Evolutionary conservation across 2,797 vertebrate genomes (phyloP).

Genomic region (Tragopan temminckii): DNA sequence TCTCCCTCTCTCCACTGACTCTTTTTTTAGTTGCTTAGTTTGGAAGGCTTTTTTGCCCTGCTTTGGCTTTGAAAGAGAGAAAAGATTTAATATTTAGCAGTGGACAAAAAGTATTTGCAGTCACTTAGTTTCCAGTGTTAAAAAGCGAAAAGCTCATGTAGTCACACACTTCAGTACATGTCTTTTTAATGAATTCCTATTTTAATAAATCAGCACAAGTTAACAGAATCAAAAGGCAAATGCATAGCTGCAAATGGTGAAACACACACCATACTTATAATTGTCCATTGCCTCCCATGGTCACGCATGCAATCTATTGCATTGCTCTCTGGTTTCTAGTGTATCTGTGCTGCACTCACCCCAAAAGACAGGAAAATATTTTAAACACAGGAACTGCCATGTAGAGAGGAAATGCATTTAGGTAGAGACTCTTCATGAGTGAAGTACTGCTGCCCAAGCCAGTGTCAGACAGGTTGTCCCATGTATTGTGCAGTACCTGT

Average conservation of each 20-base stretch:
- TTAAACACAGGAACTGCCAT: background rate
- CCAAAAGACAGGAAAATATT: background rate
- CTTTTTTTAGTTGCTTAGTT: background rate
- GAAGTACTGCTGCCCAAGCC: background rate
- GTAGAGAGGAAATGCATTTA: background rate
- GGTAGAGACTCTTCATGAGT: background rate
- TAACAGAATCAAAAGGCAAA: background rate
- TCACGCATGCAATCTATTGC: background rate
- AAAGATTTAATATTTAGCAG: background rate
- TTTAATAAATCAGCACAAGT: background rate
- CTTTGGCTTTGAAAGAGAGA: background rate
- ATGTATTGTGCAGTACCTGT: background rate
- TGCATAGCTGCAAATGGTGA: background rate
- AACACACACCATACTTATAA: rapidly evolving
- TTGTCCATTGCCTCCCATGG: background rate
- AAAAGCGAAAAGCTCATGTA: background rate
- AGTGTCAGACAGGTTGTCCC: background rate
- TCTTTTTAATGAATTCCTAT: background rate
- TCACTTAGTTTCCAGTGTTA: background rate
- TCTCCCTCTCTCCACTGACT: background rate
- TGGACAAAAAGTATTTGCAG: background rate
- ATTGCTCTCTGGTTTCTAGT: background rate
- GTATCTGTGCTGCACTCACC: background rate
- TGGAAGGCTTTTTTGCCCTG: background rate
- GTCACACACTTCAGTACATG: background rate